Evolutionary conservation across 1,140 invertebrate genomes (phyloP).

Genomic region (Nylanderia fulva): DNA sequence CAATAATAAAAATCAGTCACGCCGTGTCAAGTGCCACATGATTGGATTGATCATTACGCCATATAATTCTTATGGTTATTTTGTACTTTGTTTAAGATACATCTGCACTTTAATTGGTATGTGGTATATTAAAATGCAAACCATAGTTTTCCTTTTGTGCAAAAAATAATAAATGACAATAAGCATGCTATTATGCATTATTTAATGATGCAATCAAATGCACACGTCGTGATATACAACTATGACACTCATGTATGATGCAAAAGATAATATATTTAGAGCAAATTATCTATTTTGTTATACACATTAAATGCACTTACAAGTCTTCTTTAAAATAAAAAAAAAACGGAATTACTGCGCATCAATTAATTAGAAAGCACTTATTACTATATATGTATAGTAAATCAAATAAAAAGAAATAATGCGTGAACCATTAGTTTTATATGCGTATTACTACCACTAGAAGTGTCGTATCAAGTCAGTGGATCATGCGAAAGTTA

Average conservation of each 20-base stretch:
- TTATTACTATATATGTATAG: background rate
- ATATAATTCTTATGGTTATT: conserved; percentile 2
- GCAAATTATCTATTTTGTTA: background rate
- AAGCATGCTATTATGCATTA: background rate
- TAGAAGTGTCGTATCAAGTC: background rate
- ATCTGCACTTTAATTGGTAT: background rate
- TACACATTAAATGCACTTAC: background rate
- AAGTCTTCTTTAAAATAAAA: background rate
- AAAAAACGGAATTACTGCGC: background rate
- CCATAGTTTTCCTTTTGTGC: background rate
- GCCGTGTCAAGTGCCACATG: conserved; percentile 59
- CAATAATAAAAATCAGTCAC: conserved; percentile 70
- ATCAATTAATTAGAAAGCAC: background rate
- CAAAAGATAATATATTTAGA: no score
- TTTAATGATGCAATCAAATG: background rate
- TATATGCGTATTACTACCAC: conserved; percentile 6
- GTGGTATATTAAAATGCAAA: background rate
- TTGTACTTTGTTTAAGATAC: conserved; percentile 3
- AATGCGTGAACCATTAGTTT: background rate
- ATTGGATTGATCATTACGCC: conserved; percentile 60
- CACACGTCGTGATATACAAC: no score
- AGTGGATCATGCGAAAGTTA: conserved; percentile 36
- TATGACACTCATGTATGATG: no score
- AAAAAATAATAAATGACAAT: background rate
- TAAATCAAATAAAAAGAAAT: background rate